Evolutionary conservation across 1,140 invertebrate species (phyloP).

Genomic region (Forficula auricularia): DNA sequence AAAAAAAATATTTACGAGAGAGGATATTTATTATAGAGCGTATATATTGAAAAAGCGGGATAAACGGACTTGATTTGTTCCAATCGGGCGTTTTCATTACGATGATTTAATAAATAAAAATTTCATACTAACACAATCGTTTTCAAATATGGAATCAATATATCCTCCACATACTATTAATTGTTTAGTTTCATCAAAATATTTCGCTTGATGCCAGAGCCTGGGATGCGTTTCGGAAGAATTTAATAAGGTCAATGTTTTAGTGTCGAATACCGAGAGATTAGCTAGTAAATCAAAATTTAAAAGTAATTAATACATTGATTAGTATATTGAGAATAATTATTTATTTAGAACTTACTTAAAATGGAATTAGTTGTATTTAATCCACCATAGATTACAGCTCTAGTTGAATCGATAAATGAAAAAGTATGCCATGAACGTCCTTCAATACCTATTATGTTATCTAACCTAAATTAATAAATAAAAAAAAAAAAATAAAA

Average conservation of each 20-base stretch:
- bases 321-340: too few species aligned
- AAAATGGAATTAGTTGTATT: constrained; percentile 11
- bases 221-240: constrained; percentile 6
- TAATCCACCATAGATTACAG: constrained; percentile 30
- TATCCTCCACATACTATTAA: constrained; percentile 13
- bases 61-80: too few species aligned
- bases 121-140: too few species aligned
- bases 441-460: constrained; percentile 18
- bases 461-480: too few species aligned
- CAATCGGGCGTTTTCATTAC: too few species aligned
- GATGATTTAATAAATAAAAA: too few species aligned
- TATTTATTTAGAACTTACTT: constrained; percentile 14
- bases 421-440: constrained; percentile 30
- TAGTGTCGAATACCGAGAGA: too few species aligned
- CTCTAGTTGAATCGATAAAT: constrained; percentile 16
- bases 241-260: background rate
- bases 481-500: too few species aligned
- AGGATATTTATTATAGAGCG: too few species aligned
- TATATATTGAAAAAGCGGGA: too few species aligned
- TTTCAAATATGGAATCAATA: too few species aligned
- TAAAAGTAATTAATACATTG: constrained; percentile 1
- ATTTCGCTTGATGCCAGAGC: constrained; percentile 15
- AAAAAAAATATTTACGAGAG: too few species aligned
- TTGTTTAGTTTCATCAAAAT: constrained; percentile 8
- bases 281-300: background rate